Conservation (phyloP, 2,888 invertebrate genomes). For the Trachelus stipa region DNA sequence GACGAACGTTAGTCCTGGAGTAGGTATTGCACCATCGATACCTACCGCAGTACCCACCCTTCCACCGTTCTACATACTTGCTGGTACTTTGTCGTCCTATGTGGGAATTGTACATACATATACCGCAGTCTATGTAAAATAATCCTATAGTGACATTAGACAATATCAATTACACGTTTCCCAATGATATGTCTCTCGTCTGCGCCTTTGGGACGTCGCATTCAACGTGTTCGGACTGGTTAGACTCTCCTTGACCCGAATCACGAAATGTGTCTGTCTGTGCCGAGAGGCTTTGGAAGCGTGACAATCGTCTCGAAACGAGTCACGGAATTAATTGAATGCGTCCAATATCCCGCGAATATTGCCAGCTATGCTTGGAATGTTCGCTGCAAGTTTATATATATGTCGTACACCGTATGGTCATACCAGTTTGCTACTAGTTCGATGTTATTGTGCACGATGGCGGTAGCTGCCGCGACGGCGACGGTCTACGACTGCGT, state of each 20-base stretch:
- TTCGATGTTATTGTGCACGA: not conserved
- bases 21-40: not conserved
- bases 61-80: not conserved
- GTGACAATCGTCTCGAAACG: not conserved
- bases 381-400: not conserved
- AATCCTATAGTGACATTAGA: not conserved
- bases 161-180: not conserved
- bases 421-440: not conserved
- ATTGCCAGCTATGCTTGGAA: not conserved
- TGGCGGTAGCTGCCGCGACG: not conserved
- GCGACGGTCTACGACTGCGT: not conserved
- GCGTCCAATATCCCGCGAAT: not conserved
- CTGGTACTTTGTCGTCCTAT: not conserved
- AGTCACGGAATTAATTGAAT: not conserved
- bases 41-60: not conserved
- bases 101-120: not conserved
- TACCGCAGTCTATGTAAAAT: not conserved
- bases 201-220: not conserved
- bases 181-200: not conserved
- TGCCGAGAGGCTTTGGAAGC: not conserved
- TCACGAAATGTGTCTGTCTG: not conserved
- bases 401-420: not conserved
- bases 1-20: not conserved
- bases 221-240: not conserved
- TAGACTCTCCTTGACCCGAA: not conserved